Evolutionary conservation across 2,797 vertebrate species (phyloP), one percentile per base, ranked within the genome.

Genomic region (Anguilla megastoma): DNA sequence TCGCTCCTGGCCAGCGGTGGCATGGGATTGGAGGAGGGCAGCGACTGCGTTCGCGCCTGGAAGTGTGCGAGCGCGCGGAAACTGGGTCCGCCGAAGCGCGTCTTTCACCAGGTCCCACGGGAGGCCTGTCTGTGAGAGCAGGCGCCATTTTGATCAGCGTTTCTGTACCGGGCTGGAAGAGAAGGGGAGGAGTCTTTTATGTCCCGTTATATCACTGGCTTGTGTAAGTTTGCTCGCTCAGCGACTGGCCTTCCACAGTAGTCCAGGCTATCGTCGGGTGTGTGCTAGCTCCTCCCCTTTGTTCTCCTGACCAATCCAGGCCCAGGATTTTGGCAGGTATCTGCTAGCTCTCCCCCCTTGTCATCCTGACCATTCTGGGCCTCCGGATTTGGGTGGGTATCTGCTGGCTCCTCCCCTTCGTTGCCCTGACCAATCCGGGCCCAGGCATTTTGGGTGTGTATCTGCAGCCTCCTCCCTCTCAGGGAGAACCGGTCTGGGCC

Each of bases 61-160:
- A 91, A 88, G 79, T 88, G 85, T 88, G 88, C 88, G 87, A 90
- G 85, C 89, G 89, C 91, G 92, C 90, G 88, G 89, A 89, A 91
- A 86, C 89, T 54, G 89, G 36, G 87, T 89, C 88, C 84, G 86
- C 80, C 90, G 91, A 92, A 92, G 89, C 90, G 88, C 92, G 89
- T 84, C 89, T 74, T 86, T 89, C 33, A 60, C 48, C 69, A 36
- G 91, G 91, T 92, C 92, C 79, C 90, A 89, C 88, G 89, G 10
- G 50, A 66, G 89, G 89, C 84, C 85, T 0, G 14, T 27, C 54
- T 56, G 30, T 33, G 18, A 69, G n/a, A 86, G 41, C 27, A 33
- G n/a, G 41, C 30, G 48, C 86, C 41, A 87, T 83, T 83, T 58
- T 30, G 56, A 41, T 63, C 58, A 63, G 48, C 66, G 76, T 56